Conservation (phyloP, 2,113 vertebrate genomes). For the Nerophis lumbriciformis region DNA sequence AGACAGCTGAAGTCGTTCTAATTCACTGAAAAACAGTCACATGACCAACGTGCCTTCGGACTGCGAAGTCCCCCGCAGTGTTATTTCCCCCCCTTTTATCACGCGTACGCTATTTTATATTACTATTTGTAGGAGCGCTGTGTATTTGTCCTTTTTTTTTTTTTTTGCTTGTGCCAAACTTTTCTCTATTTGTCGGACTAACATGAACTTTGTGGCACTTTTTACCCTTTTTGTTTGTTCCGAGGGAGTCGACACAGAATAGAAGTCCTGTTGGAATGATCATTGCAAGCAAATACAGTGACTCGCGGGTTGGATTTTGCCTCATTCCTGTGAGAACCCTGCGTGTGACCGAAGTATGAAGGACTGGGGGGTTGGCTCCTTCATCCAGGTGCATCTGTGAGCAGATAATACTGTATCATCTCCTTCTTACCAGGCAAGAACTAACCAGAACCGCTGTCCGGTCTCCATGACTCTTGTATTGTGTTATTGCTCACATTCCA, state of each 20-base stretch:
- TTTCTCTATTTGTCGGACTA: constrained; percentile 23
- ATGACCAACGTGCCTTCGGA: constrained; percentile 14
- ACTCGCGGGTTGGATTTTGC: background rate
- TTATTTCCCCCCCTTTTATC: constrained; percentile 56
- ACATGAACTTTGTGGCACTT: constrained; percentile 16
- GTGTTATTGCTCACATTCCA: constrained; percentile 50
- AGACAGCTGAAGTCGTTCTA: background rate
- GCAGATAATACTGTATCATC: too few species aligned
- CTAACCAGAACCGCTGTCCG: too few species aligned
- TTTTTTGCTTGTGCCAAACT: constrained; percentile 31
- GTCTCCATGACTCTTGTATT: background rate
- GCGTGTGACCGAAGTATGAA: too few species aligned
- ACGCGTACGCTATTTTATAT: constrained; percentile 44
- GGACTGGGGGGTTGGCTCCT: too few species aligned
- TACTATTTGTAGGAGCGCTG: constrained; percentile 30
- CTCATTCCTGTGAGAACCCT: too few species aligned
- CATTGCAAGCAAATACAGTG: background rate
- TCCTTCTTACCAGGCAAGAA: too few species aligned
- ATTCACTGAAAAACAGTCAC: background rate
- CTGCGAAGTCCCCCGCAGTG: constrained; percentile 36
- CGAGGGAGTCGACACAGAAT: constrained; percentile 1
- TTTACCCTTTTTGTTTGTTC: background rate
- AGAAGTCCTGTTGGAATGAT: constrained; percentile 1
- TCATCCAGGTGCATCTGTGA: too few species aligned
- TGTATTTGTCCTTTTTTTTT: constrained; percentile 21